These are phyloP conservation scores for Lutjanus erythropterus DNA, from an alignment of 2,113 vertebrate genomes.

Conservation along the genomic window DNA sequence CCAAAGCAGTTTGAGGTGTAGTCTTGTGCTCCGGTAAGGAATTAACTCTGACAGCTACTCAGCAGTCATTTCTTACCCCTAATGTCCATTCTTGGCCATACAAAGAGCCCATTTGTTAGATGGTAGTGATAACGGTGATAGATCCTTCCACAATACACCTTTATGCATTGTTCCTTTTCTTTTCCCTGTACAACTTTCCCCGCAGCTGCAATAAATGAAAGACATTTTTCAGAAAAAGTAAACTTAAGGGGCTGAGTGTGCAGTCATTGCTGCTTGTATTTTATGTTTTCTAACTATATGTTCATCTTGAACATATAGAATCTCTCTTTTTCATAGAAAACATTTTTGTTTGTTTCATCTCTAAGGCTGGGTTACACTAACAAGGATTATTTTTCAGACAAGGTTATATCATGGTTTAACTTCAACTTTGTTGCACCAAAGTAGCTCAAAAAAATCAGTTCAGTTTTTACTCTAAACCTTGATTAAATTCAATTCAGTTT, in stretches of 20 bases:
- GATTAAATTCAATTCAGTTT: no score
- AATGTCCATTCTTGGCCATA: constrained; percentile 22
- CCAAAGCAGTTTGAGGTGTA: constrained; percentile 59
- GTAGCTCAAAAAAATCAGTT: no score
- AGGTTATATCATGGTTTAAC: no score
- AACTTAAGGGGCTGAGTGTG: background rate
- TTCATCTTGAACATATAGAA: background rate
- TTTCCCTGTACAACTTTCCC: constrained; percentile 42
- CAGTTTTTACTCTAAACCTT: no score
- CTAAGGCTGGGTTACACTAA: no score
- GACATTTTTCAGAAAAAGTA: constrained; percentile 14
- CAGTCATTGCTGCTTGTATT: background rate
- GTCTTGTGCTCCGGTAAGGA: constrained; percentile 40
- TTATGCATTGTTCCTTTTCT: constrained; percentile 44
- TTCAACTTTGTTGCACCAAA: no score
- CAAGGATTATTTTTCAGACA: no score
- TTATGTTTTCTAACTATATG: constrained; percentile 4
- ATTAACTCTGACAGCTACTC: constrained; percentile 40
- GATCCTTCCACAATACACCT: constrained; percentile 22
- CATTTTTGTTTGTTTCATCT: background rate
- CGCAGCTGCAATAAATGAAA: constrained; percentile 17
- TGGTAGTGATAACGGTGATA: constrained; percentile 10
- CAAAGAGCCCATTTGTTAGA: constrained; percentile 36
- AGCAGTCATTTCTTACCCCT: constrained; percentile 39
- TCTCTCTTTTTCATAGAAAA: background rate